phyloP scores from a whole-genome alignment of 2,888 invertebrate genomes.

The Drosophila nigricruria region DNA sequence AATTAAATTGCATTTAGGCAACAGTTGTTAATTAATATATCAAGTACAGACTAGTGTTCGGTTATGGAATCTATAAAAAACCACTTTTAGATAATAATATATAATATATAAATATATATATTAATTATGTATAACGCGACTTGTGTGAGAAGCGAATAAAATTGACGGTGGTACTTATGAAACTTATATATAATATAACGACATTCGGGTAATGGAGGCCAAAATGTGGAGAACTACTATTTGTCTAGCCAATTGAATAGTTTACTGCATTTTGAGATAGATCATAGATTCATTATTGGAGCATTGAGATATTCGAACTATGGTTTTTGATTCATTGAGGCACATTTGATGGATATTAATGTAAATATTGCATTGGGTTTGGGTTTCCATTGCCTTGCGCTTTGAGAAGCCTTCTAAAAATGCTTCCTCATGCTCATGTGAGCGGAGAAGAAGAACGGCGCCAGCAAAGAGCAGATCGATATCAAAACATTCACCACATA shows the following conservation, averaged over 20 bases:
- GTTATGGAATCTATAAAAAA: constrained; percentile 59
- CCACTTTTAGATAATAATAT: constrained; percentile 46
- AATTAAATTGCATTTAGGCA: constrained; percentile 30
- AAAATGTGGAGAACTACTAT: constrained; percentile 19
- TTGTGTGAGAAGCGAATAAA: constrained; percentile 77
- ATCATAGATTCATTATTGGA: constrained; percentile 25
- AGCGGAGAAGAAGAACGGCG: constrained; percentile 75
- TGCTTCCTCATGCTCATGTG: constrained; percentile 67
- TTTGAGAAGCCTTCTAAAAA: constrained; percentile 68
- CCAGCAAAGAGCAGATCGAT: constrained; percentile 70
- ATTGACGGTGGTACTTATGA: constrained; percentile 81
- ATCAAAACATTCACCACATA: constrained; percentile 71
- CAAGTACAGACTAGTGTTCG: constrained; percentile 48
- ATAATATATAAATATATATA: constrained; percentile 5
- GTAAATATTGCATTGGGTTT: constrained; percentile 43
- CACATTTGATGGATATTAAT: constrained; percentile 70
- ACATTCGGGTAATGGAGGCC: constrained; percentile 55
- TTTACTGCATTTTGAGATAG: constrained; percentile 24
- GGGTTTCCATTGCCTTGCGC: constrained; percentile 7
- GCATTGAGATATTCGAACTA: constrained; percentile 34
- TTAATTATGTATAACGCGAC: constrained; percentile 64
- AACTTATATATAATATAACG: constrained; percentile 67
- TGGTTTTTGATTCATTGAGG: constrained; percentile 65
- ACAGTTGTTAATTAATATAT: constrained; percentile 29
- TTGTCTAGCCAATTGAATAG: constrained; percentile 22